Evolutionary conservation across 2,113 vertebrate species (phyloP).

Genomic region (Cichladusa arquata): DNA sequence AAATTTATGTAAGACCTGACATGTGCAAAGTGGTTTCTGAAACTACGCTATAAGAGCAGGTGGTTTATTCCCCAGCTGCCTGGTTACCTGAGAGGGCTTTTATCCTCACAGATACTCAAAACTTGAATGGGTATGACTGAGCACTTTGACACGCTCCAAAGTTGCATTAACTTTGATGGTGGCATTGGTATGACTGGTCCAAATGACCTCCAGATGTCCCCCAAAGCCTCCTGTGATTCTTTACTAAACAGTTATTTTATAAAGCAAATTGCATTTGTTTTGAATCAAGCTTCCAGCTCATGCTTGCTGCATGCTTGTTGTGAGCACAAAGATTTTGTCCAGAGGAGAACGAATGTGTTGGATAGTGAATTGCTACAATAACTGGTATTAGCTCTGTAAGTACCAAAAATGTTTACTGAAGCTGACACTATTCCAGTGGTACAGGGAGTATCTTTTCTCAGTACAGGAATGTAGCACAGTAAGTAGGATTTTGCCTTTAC

Average conservation of each 20-base stretch:
- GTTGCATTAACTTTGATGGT: neutral
- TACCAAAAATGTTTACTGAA: neutral
- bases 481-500: neutral
- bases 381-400: neutral
- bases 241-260: neutral
- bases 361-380: neutral
- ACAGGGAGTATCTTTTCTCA: neutral
- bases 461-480: neutral
- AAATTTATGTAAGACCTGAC: neutral
- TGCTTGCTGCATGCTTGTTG: neutral
- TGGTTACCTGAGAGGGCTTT: neutral
- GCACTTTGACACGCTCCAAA: neutral
- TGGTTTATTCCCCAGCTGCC: neutral
- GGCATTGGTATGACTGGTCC: neutral
- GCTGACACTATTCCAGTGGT: neutral
- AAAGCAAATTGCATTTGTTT: neutral
- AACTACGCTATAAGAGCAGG: neutral
- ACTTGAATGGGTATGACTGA: neutral
- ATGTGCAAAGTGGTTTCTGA: neutral
- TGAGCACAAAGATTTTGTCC: neutral
- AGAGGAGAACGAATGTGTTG: rapidly evolving
- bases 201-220: neutral
- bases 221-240: neutral
- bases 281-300: neutral
- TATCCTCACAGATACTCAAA: neutral